phyloP scores from a whole-genome alignment of 2,888 invertebrate genomes.

The Protula sp. region DNA sequence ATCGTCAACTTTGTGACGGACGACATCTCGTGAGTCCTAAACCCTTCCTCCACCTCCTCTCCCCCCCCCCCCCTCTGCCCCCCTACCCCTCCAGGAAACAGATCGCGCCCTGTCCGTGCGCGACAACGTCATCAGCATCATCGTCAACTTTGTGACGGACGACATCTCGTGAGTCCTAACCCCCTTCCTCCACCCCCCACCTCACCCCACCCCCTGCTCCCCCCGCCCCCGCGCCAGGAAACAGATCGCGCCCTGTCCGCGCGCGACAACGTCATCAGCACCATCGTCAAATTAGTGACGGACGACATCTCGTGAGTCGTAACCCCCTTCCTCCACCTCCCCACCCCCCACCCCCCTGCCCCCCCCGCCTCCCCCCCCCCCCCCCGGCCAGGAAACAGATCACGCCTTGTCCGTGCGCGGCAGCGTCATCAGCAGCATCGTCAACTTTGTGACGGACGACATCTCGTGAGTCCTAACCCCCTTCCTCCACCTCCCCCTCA shows the following conservation, averaged over 20 bases:
- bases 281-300: slow-evolving; percentile 47
- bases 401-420: slow-evolving; percentile 96
- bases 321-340: no score
- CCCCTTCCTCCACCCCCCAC: no score
- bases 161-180: slow-evolving; percentile 43
- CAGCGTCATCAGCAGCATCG: slow-evolving; percentile 57
- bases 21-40: slow-evolving; percentile 48
- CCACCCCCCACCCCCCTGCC: no score
- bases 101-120: slow-evolving; percentile 96
- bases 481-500: no score
- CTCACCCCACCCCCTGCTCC: no score
- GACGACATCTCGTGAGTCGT: slow-evolving; percentile 46
- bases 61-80: no score
- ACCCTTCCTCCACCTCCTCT: no score
- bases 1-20: slow-evolving; percentile 49
- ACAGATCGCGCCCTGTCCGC: slow-evolving; percentile 94
- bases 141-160: slow-evolving; percentile 48
- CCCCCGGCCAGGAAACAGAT: slow-evolving; percentile 98
- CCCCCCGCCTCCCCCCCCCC: no score
- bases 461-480: slow-evolving; percentile 43
- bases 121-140: slow-evolving; percentile 63
- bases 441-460: slow-evolving; percentile 47
- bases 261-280: slow-evolving; percentile 69
- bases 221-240: slow-evolving; percentile 99
- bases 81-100: slow-evolving; percentile 98